Conservation (phyloP, 2,113 vertebrate genomes). For the Gyps fulvus region DNA sequence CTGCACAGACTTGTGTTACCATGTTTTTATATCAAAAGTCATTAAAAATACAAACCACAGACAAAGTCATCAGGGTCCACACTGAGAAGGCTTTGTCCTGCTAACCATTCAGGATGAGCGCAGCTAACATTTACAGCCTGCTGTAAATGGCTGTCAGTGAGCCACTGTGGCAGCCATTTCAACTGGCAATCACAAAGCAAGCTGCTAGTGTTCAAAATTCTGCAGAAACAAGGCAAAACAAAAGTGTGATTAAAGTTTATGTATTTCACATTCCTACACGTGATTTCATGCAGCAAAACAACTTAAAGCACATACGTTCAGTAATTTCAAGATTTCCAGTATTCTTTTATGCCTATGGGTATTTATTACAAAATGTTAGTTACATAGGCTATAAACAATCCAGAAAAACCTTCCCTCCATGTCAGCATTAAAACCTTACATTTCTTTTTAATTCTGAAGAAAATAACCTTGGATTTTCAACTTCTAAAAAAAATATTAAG, state of each 20-base stretch:
- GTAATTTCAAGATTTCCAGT: background rate
- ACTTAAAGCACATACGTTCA: background rate
- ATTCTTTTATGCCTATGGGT: background rate
- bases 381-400: background rate
- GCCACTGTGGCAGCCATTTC: conserved; percentile 79
- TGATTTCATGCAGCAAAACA: background rate
- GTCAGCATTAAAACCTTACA: background rate
- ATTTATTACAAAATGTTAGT: background rate
- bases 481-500: background rate
- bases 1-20: background rate
- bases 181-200: conserved; percentile 83
- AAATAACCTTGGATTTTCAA: background rate
- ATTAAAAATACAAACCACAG: conserved; percentile 76
- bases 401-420: background rate
- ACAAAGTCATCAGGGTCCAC: conserved; percentile 77
- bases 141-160: conserved; percentile 63
- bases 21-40: background rate
- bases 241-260: background rate
- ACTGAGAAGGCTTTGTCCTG: conserved; percentile 73
- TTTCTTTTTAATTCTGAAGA: background rate
- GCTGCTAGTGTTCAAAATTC: conserved; percentile 78
- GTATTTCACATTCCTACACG: background rate
- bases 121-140: conserved; percentile 71
- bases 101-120: conserved; percentile 78
- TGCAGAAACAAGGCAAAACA: conserved; percentile 45